These are phyloP conservation scores for Acholoe squamosa DNA, from an alignment of 2,888 invertebrate genomes.

Conservation along the genomic window DNA sequence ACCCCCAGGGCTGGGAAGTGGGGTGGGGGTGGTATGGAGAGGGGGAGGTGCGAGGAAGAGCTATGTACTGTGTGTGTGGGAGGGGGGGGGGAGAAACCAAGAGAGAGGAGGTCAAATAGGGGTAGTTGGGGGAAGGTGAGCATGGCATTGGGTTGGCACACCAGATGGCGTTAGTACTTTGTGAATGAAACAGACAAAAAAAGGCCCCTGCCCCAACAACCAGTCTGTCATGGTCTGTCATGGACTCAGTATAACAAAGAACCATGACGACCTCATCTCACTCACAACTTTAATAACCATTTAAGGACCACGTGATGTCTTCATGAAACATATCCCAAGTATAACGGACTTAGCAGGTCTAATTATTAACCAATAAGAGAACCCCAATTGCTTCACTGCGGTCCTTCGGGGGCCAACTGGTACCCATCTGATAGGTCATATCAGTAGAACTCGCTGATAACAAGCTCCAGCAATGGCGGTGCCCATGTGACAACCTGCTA, in stretches of 20 bases:
- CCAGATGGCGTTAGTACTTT: slow-evolving; percentile 5
- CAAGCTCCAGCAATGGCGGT: too few species aligned
- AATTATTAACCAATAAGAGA: too few species aligned
- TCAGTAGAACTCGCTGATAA: too few species aligned
- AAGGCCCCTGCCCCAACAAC: not conserved
- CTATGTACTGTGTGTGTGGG: not conserved
- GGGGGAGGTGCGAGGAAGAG: not conserved
- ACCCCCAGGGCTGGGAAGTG: not conserved
- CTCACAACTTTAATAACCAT: too few species aligned
- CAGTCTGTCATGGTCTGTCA: slow-evolving; percentile 12
- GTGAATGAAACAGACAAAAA: slow-evolving; percentile 12
- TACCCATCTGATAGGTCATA: too few species aligned
- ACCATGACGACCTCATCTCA: slow-evolving; percentile 7
- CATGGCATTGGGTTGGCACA: not conserved
- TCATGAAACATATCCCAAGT: too few species aligned
- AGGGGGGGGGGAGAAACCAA: not conserved
- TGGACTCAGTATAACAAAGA: not conserved
- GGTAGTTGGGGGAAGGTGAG: not conserved
- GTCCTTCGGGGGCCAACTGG: too few species aligned
- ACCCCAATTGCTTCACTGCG: too few species aligned
- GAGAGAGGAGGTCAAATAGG: not conserved
- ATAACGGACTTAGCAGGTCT: too few species aligned
- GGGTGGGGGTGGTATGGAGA: not conserved
- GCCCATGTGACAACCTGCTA: too few species aligned
- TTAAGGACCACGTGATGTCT: too few species aligned